These are phyloP conservation scores for Drosophila macrospina DNA, from an alignment of 2,888 invertebrate species.

Conservation along the genomic window DNA sequence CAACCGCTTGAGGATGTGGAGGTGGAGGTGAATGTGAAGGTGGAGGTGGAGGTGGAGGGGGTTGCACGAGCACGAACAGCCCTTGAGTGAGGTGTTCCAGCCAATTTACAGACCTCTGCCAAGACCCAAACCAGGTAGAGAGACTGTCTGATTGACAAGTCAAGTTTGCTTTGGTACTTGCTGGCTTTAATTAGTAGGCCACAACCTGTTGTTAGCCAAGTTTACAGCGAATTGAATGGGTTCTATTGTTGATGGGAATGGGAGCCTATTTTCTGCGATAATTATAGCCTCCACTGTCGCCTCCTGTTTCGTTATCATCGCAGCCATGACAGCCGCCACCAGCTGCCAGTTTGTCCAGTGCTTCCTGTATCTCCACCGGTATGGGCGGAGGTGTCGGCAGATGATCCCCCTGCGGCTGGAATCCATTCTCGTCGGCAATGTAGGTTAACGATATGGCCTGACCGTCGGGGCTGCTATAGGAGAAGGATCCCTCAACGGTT, in stretches of 20 bases:
- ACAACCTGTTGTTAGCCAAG: constrained; percentile 28
- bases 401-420: constrained; percentile 88
- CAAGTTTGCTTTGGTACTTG: constrained; percentile 82
- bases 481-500: constrained; percentile 89
- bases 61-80: constrained; percentile 14
- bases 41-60: constrained; percentile 24
- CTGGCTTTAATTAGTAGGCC: constrained; percentile 74
- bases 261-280: constrained; percentile 48
- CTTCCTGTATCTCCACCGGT: constrained; percentile 89
- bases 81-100: constrained; percentile 31
- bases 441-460: constrained; percentile 88
- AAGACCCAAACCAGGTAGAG: constrained; percentile 1
- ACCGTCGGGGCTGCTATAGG: constrained; percentile 91
- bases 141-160: constrained; percentile 45
- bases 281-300: constrained; percentile 57
- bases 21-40: constrained; percentile 4
- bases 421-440: constrained; percentile 91
- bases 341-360: constrained; percentile 82
- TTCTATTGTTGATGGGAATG: constrained; percentile 14
- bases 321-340: constrained; percentile 82
- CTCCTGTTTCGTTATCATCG: constrained; percentile 70
- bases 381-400: constrained; percentile 93
- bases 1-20: constrained; percentile 32
- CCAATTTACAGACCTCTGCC: constrained; percentile 22
- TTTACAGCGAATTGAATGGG: constrained; percentile 21